These are phyloP conservation scores for Pelodiscus sinensis DNA, from an alignment of 2,113 vertebrate species.

Conservation along the genomic window DNA sequence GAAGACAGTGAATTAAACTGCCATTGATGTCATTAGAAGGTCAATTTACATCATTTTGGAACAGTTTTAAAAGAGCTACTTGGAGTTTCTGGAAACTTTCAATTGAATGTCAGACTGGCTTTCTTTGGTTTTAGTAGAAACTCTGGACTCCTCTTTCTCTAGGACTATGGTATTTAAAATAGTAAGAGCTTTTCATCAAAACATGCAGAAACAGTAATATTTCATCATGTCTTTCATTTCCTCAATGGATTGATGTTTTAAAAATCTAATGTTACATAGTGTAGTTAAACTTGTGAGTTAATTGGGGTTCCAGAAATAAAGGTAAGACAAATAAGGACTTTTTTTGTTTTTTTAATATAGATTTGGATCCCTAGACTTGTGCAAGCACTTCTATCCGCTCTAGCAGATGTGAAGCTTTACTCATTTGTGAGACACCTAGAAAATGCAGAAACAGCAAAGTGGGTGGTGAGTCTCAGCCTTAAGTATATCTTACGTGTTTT, in stretches of 20 bases:
- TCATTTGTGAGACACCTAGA: slow-evolving; percentile 82
- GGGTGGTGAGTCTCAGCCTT: slow-evolving; percentile 83
- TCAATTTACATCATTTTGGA: not conserved
- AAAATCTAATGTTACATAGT: not conserved
- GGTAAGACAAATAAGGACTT: not conserved
- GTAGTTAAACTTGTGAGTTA: not conserved
- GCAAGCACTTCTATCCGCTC: slow-evolving; percentile 88
- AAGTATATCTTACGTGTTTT: not conserved
- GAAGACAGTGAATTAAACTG: not conserved
- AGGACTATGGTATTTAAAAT: not conserved
- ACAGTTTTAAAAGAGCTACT: not conserved
- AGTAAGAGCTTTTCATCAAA: not conserved
- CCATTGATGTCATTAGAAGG: not conserved
- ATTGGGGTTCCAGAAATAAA: not conserved
- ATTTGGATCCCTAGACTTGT: slow-evolving; percentile 90
- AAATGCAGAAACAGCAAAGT: slow-evolving; percentile 82
- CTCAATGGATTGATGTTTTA: not conserved
- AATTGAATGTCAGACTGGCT: not conserved
- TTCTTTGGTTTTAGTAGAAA: not conserved
- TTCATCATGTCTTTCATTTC: not conserved
- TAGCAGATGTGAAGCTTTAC: slow-evolving; percentile 90
- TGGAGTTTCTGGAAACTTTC: not conserved
- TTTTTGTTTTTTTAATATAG: slow-evolving; percentile 71
- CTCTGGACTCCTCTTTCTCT: not conserved
- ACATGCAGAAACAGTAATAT: not conserved